Base-by-base conservation (phyloP, 1,140 invertebrate species). In the Pinna nobilis region DNA sequence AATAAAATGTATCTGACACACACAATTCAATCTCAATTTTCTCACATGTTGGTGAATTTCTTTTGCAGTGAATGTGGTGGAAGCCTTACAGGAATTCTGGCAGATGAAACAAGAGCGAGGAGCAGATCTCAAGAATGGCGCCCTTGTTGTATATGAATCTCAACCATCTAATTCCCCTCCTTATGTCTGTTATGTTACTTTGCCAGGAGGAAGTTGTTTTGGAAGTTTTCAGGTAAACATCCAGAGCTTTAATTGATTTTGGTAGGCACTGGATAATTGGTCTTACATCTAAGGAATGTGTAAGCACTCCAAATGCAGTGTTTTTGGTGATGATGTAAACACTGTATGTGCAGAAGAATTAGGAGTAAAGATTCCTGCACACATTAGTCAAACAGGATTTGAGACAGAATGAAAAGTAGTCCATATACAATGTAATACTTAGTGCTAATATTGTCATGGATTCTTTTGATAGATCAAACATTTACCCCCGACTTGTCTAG, bases 81-180 rank as follows among this genome's bases (percentile, higher is more conserved):
- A 98, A 90, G 96, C 96, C 11, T 90, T 98, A 32, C 96, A 98
- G 89, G 96, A 97, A 90, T 98, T 98, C 89, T 98, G 96, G 96
- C 96, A 97, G 90, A 96, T 97, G 95, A 98, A 98, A 89, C 94
- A 95, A 82, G 93, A 94, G 65, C 90, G 95, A 77, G 93, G 95
- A n/a, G 93, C 94, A 6, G 95, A 96, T 82, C 90, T 97, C 35
- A 93, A 95, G 82, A 96, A 96, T 84, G 95, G 95, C 30, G 96
- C 96, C 4, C 92, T 97, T 74, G 96, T 98, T 67, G 97, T 97
- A 83, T 98, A 98, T 87, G 96, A 98, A 90, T 97, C 96, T 1
- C 95, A 97, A 59, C 96, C 96, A 35, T 94, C 95, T 20, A 93
- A 94, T 37, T 93, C 93, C 82, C 95, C 95, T 60, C 97, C 97